Conservation (phyloP, 2,113 vertebrate species). For the Podiceps cristatus region DNA sequence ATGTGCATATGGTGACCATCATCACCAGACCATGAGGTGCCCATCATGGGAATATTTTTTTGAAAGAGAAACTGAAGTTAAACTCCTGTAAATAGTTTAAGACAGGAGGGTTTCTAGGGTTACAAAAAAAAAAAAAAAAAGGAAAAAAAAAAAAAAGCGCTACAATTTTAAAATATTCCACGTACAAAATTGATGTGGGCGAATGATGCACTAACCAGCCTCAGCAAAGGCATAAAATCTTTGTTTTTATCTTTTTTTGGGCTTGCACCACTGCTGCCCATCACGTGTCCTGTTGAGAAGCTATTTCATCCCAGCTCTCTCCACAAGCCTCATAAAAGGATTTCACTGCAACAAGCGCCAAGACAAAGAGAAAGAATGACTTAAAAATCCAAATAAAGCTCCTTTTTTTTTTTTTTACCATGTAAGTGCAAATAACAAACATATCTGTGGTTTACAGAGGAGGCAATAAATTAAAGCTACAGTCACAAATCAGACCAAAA, state of each 20-base stretch:
- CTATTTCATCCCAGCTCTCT: background rate
- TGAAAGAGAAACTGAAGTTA: background rate
- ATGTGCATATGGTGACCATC: background rate
- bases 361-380: slow-evolving; percentile 18
- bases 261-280: background rate
- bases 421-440: slow-evolving; percentile 51
- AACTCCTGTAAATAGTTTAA: background rate
- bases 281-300: background rate
- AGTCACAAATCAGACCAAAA: slow-evolving; percentile 34
- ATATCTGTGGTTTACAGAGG: slow-evolving; percentile 54
- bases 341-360: background rate
- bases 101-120: background rate
- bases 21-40: background rate
- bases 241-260: background rate
- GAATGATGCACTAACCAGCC: accelerated
- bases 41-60: background rate
- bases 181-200: accelerated
- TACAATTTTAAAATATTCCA: background rate
- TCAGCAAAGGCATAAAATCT: background rate
- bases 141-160: background rate
- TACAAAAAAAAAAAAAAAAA: background rate
- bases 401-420: background rate
- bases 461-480: slow-evolving; percentile 39
- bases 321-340: slow-evolving; percentile 5
- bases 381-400: slow-evolving; percentile 44